Base-by-base conservation (phyloP, 2,113 vertebrate species). In the Bucco capensis region DNA sequence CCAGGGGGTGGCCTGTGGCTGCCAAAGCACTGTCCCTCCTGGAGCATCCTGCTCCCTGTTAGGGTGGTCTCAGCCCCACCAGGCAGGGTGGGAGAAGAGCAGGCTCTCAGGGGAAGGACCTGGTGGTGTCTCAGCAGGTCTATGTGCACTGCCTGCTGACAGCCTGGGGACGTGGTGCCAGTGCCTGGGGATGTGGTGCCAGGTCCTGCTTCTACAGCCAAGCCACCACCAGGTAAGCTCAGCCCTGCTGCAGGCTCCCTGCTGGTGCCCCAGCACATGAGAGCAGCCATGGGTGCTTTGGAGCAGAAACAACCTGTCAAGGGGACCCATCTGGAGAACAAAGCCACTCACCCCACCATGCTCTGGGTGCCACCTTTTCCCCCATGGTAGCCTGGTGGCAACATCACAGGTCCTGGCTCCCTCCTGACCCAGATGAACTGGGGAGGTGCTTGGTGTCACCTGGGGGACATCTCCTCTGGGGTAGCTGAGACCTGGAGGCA, bases 151-250 rank as follows among this genome's bases (percentile, higher is more conserved):
- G 95, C 66, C 81, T 94, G 65, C 40, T 97, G 71, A 23, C 6
- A 1, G 93, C 46, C 0, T 12, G 72, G 93, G 77, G 65, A 37
- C 33, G 53, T 1, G 2, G 53, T 1, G 2, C 19, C 2, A 3
- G 14, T 2, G 5, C 44, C 12, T 8, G 2, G 23, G 30, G 62
- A 16, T 28, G 0, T 0, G 15, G 51, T 7, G 35, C 61, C 46
- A 94, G 75, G 47, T 76, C 78, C 69, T 97, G 95, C 80, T 92
- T 85, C 81, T 96, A 94, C 88, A 94, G 83, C 31, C 67, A 58
- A 7, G 10, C 53, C 61, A 58, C 23, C 0, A 87, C 75, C 90
- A 94, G 94, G 96, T 96, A n/a, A 5, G 10, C 50, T 27, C 19
- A 0, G 23, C 40, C 28, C 35, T 2, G 15, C 35, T 1, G 3